A percentile compares a stretch with the other conserved stretches of the same genome.
phyloP scores from a whole-genome alignment of 2,113 vertebrate genomes.

The Callionymus lyra region DNA sequence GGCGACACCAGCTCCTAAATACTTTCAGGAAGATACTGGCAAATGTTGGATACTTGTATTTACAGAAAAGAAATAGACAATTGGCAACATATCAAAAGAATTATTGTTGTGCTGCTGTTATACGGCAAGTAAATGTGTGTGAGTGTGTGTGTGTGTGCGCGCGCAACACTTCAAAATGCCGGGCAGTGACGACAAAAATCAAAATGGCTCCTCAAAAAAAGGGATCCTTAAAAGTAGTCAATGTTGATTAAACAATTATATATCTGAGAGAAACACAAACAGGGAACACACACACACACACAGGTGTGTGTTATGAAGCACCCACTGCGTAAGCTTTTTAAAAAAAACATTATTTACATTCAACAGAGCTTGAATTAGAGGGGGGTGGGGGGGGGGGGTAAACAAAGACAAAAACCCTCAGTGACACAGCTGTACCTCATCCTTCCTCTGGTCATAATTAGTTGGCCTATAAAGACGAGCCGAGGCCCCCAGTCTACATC shows the following conservation, averaged over 20 bases:
- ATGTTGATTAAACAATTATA: no score
- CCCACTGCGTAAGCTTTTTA: constrained; percentile 17
- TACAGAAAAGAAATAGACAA: constrained; percentile 29
- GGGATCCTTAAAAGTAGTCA: constrained; percentile 15
- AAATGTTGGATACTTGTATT: constrained; percentile 16
- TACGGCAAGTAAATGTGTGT: constrained; percentile 14
- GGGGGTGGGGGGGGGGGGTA: constrained; percentile 7
- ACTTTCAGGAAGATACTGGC: constrained; percentile 36
- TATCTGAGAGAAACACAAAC: no score
- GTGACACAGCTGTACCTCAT: constrained; percentile 23
- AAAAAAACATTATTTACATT: constrained; percentile 61
- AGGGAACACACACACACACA: background rate
- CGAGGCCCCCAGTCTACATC: constrained; percentile 2
- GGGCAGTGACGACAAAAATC: constrained; percentile 1
- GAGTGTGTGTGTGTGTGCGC: constrained; percentile 5
- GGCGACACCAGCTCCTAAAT: constrained; percentile 23
- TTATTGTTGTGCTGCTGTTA: constrained; percentile 9
- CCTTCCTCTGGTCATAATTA: constrained; percentile 17
- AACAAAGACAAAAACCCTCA: constrained; percentile 6
- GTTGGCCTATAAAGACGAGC: constrained; percentile 24
- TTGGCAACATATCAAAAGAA: constrained; percentile 33
- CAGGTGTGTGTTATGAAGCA: background rate
- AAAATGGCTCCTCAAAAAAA: background rate
- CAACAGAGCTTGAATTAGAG: constrained; percentile 40
- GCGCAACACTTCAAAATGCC: constrained; percentile 5